These are phyloP conservation scores for Epinephelus moara DNA, from an alignment of 2,113 vertebrate genomes.

Conservation along the genomic window DNA sequence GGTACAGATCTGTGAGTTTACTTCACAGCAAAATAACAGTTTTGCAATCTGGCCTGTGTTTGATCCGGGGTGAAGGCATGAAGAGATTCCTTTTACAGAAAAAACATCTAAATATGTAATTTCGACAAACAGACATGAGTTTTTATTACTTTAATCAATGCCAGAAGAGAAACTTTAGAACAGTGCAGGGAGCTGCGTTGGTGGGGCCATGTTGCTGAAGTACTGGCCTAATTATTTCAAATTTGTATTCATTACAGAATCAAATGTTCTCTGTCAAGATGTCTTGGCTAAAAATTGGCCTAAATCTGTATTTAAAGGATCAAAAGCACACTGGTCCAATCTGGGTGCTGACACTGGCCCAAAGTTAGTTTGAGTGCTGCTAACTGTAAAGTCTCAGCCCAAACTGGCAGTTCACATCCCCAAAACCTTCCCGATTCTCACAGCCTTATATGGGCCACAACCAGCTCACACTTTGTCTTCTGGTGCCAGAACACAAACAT, in stretches of 20 bases:
- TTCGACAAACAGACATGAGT: too few species aligned
- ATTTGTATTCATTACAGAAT: neutral
- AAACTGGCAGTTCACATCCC: neutral
- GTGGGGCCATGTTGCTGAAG: too few species aligned
- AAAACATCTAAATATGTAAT: too few species aligned
- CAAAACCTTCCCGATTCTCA: neutral
- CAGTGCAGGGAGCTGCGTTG: too few species aligned
- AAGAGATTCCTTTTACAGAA: too few species aligned
- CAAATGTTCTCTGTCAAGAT: neutral
- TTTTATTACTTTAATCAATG: too few species aligned
- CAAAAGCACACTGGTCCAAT: neutral
- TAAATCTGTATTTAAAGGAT: neutral
- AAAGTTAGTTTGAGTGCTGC: neutral
- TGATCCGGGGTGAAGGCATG: too few species aligned
- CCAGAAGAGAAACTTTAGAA: too few species aligned
- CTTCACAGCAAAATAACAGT: too few species aligned
- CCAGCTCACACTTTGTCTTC: neutral
- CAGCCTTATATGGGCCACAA: conserved; percentile 9
- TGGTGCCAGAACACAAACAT: conserved; percentile 10
- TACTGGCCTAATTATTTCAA: neutral
- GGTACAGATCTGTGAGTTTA: too few species aligned
- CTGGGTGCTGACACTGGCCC: too few species aligned
- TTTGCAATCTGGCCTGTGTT: too few species aligned
- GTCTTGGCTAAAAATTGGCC: neutral
- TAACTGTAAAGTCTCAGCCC: neutral